These are phyloP conservation scores for Zygaena filipendulae DNA, from an alignment of 2,888 invertebrate genomes.

Conservation along the genomic window DNA sequence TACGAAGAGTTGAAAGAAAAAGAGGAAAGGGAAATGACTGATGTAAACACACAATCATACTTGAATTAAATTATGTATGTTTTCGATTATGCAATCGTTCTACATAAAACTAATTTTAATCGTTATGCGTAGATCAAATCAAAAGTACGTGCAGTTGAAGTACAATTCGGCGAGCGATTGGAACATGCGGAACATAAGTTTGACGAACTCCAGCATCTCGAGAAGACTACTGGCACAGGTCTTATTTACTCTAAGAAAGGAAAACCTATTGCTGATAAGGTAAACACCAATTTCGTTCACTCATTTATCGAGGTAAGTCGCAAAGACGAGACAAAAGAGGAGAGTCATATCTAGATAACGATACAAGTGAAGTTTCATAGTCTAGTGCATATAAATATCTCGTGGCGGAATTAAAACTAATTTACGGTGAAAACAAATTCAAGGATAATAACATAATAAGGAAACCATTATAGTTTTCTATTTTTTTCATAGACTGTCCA, in stretches of 20 bases:
- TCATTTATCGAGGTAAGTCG: no score
- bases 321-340: no score
- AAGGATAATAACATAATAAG: background rate
- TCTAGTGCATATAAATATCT: no score
- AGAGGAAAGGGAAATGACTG: slow-evolving; percentile 40
- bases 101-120: no score
- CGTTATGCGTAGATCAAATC: slow-evolving; percentile 33
- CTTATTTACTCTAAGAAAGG: slow-evolving; percentile 57
- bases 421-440: no score
- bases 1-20: slow-evolving; percentile 47
- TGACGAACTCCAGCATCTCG: slow-evolving; percentile 36
- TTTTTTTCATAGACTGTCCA: slow-evolving; percentile 43
- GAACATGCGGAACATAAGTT: slow-evolving; percentile 38
- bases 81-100: no score
- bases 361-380: no score
- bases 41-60: slow-evolving; percentile 29
- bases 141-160: slow-evolving; percentile 36
- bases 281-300: slow-evolving; percentile 19
- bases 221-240: slow-evolving; percentile 43
- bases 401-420: no score
- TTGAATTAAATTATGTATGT: no score
- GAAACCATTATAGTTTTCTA: no score
- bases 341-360: no score
- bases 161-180: slow-evolving; percentile 27
- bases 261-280: slow-evolving; percentile 60